Conservation (phyloP, 2,113 vertebrate genomes). For the human (Homo sapiens) region DNA sequence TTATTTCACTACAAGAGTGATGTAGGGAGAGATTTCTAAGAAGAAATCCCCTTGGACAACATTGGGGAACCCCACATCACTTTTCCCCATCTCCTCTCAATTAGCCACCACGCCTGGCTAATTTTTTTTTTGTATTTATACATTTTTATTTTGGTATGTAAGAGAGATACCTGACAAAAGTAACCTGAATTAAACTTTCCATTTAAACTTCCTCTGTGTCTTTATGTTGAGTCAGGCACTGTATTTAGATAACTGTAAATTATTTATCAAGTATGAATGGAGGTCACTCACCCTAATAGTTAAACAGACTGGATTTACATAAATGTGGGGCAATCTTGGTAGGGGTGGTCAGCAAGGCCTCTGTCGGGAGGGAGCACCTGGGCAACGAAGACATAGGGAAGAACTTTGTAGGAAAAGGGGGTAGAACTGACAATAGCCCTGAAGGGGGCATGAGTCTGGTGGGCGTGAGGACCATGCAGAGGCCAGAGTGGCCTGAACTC, state of each 20-base stretch:
- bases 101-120: no score
- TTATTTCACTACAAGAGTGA: not conserved
- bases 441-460: not conserved
- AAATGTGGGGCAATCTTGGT: not conserved
- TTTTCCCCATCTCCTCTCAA: not conserved
- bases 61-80: not conserved
- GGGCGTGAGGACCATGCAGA: not conserved
- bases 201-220: not conserved
- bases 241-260: not conserved
- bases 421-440: not conserved
- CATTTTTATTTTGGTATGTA: not conserved
- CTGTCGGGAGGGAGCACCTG: not conserved
- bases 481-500: not conserved
- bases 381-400: not conserved
- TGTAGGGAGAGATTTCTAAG: not conserved
- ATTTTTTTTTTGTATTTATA: not conserved
- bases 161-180: not conserved
- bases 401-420: not conserved
- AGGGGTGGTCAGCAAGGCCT: not conserved
- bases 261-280: not conserved
- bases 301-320: not conserved
- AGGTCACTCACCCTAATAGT: not conserved
- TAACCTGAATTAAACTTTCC: not conserved
- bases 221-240: not conserved
- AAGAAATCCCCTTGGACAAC: not conserved